Evolutionary conservation across 2,888 invertebrate genomes (phyloP).

Genomic region (Amaurobius ferox): DNA sequence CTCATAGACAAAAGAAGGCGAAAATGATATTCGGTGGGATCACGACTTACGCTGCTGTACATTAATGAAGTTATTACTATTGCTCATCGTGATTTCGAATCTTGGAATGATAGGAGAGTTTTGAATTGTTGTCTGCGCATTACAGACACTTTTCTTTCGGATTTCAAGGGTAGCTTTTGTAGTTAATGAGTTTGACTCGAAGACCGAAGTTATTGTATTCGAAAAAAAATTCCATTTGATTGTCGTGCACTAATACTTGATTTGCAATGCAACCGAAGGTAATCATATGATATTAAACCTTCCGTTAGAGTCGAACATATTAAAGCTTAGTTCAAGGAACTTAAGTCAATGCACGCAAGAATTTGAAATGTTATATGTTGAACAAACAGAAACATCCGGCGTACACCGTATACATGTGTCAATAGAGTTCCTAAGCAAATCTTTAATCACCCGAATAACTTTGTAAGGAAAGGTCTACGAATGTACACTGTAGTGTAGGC

Average conservation of each 20-base stretch:
- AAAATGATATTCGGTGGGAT: constrained; percentile 12
- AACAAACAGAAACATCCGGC: no score
- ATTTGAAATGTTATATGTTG: no score
- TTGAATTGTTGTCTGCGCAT: background rate
- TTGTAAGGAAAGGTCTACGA: no score
- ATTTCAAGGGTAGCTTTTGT: background rate
- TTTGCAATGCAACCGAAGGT: background rate
- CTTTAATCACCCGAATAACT: no score
- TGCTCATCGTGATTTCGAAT: background rate
- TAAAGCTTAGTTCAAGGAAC: no score
- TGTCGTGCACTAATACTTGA: background rate
- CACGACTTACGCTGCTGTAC: background rate
- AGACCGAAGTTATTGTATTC: background rate
- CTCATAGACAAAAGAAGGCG: constrained; percentile 23
- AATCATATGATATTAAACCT: background rate
- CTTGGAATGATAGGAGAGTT: background rate
- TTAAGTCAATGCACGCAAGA: no score
- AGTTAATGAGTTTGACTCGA: background rate
- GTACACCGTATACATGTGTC: no score
- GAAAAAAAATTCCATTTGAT: background rate
- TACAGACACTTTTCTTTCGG: background rate
- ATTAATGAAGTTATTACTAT: background rate
- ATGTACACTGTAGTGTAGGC: no score
- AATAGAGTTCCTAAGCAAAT: no score
- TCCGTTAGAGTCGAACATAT: background rate